Evolutionary conservation across 1,140 invertebrate genomes (phyloP).

Genomic region (Matsumurasca onukii): DNA sequence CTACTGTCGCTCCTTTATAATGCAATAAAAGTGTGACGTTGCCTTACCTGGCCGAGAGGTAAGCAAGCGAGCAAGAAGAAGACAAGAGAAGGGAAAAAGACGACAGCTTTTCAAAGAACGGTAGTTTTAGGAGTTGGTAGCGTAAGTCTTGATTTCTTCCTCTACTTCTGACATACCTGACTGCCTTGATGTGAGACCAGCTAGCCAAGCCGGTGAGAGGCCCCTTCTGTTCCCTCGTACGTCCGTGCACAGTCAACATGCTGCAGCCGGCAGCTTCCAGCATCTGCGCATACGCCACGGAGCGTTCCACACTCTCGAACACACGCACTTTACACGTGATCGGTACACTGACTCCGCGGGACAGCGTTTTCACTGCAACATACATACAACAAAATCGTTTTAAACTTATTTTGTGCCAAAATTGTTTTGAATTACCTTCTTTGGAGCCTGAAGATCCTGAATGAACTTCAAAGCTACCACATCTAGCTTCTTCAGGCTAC

Average conservation of each 20-base stretch:
- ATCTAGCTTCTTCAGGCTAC: too few relatives aligned
- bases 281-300: conserved; percentile 91
- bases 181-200: conserved; percentile 91
- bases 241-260: conserved; percentile 93
- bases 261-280: conserved; percentile 90
- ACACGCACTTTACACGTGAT: conserved; percentile 96
- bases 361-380: conserved; percentile 66
- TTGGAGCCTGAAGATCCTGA: too few relatives aligned
- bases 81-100: too few relatives aligned
- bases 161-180: conserved; percentile 61
- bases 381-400: too few relatives aligned
- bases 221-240: conserved; percentile 95
- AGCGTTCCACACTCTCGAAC: conserved; percentile 85
- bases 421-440: too few relatives aligned
- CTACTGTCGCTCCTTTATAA: too few relatives aligned
- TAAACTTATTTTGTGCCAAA: too few relatives aligned
- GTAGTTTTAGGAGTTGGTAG: too few relatives aligned
- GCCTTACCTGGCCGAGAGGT: too few relatives aligned
- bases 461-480: not conserved
- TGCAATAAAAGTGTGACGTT: too few relatives aligned
- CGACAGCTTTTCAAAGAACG: too few relatives aligned
- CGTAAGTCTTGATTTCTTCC: not conserved
- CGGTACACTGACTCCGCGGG: conserved; percentile 72
- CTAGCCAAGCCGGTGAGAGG: conserved; percentile 90
- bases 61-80: too few relatives aligned